These are phyloP conservation scores for Rhagoletis zephyria DNA, from an alignment of 1,140 invertebrate species.

Conservation along the genomic window DNA sequence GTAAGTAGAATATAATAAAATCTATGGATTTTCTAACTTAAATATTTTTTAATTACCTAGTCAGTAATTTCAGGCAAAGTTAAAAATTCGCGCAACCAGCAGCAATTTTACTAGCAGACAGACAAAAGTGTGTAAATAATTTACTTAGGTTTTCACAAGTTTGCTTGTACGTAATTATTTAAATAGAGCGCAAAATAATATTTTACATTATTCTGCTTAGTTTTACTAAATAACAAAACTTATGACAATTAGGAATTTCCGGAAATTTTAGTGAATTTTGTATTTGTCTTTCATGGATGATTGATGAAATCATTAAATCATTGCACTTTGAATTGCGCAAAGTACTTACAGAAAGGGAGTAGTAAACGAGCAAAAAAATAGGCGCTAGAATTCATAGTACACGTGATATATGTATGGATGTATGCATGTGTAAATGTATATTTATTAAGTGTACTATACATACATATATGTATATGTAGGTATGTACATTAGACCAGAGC, in stretches of 20 bases:
- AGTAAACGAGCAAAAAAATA: not conserved
- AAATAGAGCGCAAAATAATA: too few species aligned
- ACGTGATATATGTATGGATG: not conserved
- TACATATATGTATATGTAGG: not conserved
- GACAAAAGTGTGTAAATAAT: not conserved
- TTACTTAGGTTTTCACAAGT: not conserved
- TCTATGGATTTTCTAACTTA: too few species aligned
- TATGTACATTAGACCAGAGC: not conserved
- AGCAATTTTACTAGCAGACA: not conserved
- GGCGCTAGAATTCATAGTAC: not conserved
- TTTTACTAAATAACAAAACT: not conserved
- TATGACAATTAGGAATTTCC: not conserved
- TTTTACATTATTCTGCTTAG: too few species aligned
- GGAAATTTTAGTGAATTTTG: not conserved
- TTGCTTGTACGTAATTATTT: too few species aligned
- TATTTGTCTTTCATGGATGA: not conserved
- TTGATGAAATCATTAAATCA: constrained; percentile 30
- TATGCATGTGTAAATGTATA: not conserved
- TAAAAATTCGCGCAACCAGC: not conserved
- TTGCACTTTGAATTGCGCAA: not conserved
- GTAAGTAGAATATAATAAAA: too few species aligned
- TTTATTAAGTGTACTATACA: not conserved
- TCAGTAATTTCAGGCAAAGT: too few species aligned
- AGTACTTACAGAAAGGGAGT: not conserved
- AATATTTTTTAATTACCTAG: too few species aligned